Conservation (phyloP, 2,113 vertebrate genomes). For the Aythya baeri region DNA sequence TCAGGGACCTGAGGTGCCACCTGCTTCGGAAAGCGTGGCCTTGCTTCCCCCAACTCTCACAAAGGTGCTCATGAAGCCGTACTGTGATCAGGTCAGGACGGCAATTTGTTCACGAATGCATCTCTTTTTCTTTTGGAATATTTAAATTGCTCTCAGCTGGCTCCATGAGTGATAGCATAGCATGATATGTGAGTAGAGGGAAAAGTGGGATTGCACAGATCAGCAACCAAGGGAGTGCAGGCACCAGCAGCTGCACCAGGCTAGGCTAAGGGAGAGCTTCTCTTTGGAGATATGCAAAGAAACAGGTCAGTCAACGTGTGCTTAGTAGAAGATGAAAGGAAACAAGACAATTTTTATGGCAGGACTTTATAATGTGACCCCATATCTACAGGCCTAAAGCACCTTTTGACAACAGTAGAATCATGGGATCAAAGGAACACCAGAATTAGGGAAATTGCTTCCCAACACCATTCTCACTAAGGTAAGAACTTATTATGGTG, state of each 20-base stretch:
- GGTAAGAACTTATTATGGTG: no score
- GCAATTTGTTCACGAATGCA: neutral
- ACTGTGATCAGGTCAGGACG: neutral
- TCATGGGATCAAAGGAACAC: no score
- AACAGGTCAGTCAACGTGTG: neutral
- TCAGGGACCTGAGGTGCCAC: fast-evolving
- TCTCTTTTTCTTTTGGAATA: neutral
- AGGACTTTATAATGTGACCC: neutral
- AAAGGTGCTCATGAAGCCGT: neutral
- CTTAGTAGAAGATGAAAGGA: neutral
- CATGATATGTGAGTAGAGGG: fast-evolving
- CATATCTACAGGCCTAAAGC: neutral
- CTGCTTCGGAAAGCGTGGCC: fast-evolving
- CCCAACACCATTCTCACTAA: no score
- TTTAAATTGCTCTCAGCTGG: neutral
- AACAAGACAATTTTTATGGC: neutral
- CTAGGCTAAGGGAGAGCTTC: neutral
- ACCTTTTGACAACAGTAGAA: neutral
- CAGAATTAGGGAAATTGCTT: no score
- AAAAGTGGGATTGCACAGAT: neutral
- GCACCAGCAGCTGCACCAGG: neutral
- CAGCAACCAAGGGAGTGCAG: neutral
- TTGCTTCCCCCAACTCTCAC: neutral
- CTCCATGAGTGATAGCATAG: neutral
- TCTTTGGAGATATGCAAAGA: neutral